Conservation (phyloP, 2,113 vertebrate species). For the Ibidorhyncha struthersii region DNA sequence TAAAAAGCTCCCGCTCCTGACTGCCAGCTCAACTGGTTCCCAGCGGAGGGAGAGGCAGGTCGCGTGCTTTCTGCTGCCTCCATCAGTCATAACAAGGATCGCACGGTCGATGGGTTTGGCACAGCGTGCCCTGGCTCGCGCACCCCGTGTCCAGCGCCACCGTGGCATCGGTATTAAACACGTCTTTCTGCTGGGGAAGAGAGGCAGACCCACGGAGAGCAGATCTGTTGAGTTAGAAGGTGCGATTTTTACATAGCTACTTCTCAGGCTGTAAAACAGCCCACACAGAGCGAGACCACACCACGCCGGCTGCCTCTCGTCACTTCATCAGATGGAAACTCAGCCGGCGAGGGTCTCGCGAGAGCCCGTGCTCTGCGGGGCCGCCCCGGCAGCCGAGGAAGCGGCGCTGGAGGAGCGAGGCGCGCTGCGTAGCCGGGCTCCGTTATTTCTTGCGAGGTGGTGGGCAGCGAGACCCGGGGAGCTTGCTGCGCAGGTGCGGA, state of each 20-base stretch:
- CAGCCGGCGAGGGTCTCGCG: background rate
- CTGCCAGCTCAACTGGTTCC: background rate
- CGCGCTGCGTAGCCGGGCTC: background rate
- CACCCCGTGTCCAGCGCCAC: too few species aligned
- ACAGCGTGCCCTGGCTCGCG: background rate
- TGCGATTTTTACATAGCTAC: background rate
- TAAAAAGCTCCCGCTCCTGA: background rate
- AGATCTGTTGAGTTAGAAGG: background rate
- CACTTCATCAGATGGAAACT: background rate
- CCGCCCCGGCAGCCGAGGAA: background rate
- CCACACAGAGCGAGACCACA: background rate
- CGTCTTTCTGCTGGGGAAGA: background rate
- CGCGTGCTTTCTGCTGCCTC: background rate
- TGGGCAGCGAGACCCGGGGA: background rate
- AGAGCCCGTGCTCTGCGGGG: background rate
- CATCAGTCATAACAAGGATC: fast-evolving
- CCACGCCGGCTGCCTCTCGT: background rate
- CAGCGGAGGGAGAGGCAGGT: background rate
- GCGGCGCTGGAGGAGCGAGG: background rate
- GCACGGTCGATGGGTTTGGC: background rate
- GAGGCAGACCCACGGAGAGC: background rate
- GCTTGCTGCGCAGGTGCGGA: background rate
- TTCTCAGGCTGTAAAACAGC: background rate
- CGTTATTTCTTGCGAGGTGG: background rate
- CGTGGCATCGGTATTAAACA: fast-evolving